Conservation (phyloP, 1,140 invertebrate species). For the Diabrotica virgifera region DNA sequence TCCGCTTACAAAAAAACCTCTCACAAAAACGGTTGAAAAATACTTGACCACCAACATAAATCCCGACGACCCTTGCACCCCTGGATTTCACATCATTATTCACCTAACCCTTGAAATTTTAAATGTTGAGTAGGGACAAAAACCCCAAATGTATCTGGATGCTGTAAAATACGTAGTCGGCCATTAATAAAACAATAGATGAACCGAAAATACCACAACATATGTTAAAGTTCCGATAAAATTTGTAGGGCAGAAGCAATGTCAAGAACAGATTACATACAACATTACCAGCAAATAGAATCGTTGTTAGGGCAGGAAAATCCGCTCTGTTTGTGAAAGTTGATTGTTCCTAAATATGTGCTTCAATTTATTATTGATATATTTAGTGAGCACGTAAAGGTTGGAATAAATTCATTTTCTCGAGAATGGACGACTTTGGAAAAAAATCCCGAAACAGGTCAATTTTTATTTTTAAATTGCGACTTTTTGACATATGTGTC, state of each 20-base stretch:
- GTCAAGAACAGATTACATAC: background rate
- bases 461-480: too few relatives aligned
- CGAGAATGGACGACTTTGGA: too few relatives aligned
- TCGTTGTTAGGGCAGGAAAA: too few relatives aligned
- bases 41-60: slow-evolving; percentile 1
- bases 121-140: background rate
- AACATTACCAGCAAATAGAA: too few relatives aligned
- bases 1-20: background rate
- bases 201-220: slow-evolving; percentile 1
- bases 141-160: background rate
- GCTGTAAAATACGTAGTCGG: background rate
- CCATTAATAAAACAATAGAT: slow-evolving; percentile 3
- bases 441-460: too few relatives aligned
- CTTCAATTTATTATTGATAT: too few relatives aligned
- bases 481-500: too few relatives aligned
- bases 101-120: background rate
- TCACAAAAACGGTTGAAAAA: background rate
- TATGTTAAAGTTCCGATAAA: slow-evolving; percentile 1
- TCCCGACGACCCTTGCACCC: background rate
- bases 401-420: too few relatives aligned
- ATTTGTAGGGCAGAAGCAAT: background rate
- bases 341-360: too few relatives aligned
- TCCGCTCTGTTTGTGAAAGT: too few relatives aligned
- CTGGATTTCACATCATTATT: background rate
- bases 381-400: too few relatives aligned